phyloP scores from a whole-genome alignment of 2,797 vertebrate species.

The Gorsachius magnificus region DNA sequence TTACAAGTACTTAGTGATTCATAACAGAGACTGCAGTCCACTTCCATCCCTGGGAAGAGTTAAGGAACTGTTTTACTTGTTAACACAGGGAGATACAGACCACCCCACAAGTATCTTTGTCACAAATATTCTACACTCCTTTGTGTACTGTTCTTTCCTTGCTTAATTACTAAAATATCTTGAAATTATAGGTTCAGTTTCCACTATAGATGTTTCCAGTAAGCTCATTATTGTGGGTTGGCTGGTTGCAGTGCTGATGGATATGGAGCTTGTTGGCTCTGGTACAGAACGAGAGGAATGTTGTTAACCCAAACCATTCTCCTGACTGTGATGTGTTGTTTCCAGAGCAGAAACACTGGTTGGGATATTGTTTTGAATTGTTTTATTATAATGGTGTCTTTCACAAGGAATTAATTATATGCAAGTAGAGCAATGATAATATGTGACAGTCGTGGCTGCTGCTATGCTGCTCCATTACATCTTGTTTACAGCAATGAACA shows the following conservation, averaged over 20 bases:
- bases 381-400: constrained; percentile 26
- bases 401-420: constrained; percentile 43
- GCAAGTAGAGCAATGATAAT: constrained; percentile 24
- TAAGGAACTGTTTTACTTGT: neutral
- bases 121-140: neutral
- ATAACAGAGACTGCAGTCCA: neutral
- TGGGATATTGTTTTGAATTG: neutral
- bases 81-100: neutral
- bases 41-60: neutral
- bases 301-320: neutral
- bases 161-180: neutral
- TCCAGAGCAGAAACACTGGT: neutral
- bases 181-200: neutral
- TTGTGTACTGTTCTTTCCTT: neutral
- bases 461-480: constrained; percentile 9
- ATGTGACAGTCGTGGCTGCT: neutral
- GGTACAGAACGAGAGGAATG: neutral
- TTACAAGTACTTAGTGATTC: neutral
- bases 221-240: neutral
- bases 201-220: neutral
- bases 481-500: constrained; percentile 34
- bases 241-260: neutral
- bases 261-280: neutral
- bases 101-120: neutral
- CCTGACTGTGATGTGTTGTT: neutral